Percentiles rank a stretch among this genome's conserved stretches.
Evolutionary conservation across 1,140 invertebrate genomes (phyloP).

Genomic region (Gonioctena quinquepunctata): DNA sequence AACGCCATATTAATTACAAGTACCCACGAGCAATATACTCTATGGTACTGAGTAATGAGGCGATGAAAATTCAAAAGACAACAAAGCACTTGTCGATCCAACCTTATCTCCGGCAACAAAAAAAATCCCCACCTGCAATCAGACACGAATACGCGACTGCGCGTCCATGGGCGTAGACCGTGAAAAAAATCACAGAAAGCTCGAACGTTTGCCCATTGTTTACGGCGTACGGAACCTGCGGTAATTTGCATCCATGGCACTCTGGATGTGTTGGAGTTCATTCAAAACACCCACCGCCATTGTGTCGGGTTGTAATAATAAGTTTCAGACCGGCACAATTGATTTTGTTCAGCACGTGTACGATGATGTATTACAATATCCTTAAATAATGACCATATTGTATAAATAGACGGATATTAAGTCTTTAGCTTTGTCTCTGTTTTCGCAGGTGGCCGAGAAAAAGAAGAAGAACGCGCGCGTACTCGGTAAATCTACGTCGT

Average conservation of each 20-base stretch:
- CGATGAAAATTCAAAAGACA: neutral
- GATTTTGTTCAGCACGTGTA: slow-evolving; percentile 50
- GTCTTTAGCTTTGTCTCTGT: neutral
- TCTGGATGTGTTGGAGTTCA: slow-evolving; percentile 46
- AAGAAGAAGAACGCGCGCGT: neutral
- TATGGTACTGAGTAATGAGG: neutral
- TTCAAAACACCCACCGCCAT: slow-evolving; percentile 49
- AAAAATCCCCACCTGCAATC: neutral
- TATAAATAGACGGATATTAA: slow-evolving; percentile 41
- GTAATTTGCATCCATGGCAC: slow-evolving; percentile 45
- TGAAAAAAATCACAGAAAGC: slow-evolving; percentile 31
- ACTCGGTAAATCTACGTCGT: neutral
- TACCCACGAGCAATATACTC: neutral
- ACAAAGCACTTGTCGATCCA: slow-evolving; percentile 1
- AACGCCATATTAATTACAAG: neutral
- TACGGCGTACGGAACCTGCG: slow-evolving; percentile 38
- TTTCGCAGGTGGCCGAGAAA: neutral
- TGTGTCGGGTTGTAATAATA: slow-evolving; percentile 49
- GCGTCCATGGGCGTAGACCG: slow-evolving; percentile 22
- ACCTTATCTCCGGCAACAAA: neutral
- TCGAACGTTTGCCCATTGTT: slow-evolving; percentile 42
- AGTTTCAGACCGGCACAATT: slow-evolving; percentile 49
- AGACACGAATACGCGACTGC: neutral
- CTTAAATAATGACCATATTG: slow-evolving; percentile 51
- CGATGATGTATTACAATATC: slow-evolving; percentile 52